Evolutionary conservation across 1,140 invertebrate genomes (phyloP), one percentile per base, ranked within the genome.

Genomic region (Bilobella aurantiaca): DNA sequence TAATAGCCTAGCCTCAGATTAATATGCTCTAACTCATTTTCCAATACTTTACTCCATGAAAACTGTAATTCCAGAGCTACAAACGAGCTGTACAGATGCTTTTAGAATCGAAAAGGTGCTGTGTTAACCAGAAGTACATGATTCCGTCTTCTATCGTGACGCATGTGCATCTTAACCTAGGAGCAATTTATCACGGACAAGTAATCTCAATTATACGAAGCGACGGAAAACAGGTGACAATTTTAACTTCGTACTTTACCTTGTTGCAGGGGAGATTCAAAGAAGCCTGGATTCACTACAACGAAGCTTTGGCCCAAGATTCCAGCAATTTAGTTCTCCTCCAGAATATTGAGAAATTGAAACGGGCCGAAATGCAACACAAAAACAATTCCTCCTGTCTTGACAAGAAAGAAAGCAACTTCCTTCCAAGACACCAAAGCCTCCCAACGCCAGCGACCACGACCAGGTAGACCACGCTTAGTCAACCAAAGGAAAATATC

Each of bases 311-410:
- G 23, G 65, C 65, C 0, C 71, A 73, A 49, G 74, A 75, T 58
- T 73, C 74, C 0, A 69, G 46, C 25, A 75, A 75, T 63, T 57
- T 67, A 58, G 71, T 75, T 27, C 61, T 75, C 18, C 69, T 73
- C 5, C 72, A 75, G 42, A 75, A 75, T 63, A 74, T 75, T 30
- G 72, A 74, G 31, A 75, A 75, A 63, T 67, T 75, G 2, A 70
- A 62, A 23, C 69, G 70, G 65, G 71, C 71, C 1, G 71, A 72
- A 63, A 65, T 69, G 30, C 59, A 64, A 42, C 65, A 69, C 23
- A 59, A 59, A 21, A 59, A 21, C 23, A 59, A 25, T 16, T 27
- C 3, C 18, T 59, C 30, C 57, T 32, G 30, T 16, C 57, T 28
- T 28, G 5, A 59, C 30, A 3, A 18, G 14, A 5, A 25, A 30